phyloP scores from a whole-genome alignment of 2,888 invertebrate genomes.

The Conops quadrifasciatus region DNA sequence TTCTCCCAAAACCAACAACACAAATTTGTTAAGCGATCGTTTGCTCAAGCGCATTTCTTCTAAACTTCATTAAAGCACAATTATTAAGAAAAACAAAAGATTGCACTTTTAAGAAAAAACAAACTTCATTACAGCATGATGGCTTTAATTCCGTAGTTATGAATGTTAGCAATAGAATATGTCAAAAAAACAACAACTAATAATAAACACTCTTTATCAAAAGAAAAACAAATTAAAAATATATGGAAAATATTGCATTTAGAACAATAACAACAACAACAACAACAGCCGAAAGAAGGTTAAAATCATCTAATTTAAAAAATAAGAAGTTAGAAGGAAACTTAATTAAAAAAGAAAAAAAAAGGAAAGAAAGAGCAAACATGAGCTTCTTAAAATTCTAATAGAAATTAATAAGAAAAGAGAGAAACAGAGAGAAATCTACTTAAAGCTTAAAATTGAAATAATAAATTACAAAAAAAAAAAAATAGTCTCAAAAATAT shows the following conservation, averaged over 20 bases:
- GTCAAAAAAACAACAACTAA: not conserved
- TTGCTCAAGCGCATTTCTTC: not conserved
- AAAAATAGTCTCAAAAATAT: not conserved
- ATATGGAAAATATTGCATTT: constrained; percentile 24
- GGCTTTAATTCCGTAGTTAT: constrained; percentile 1
- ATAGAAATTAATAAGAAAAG: constrained; percentile 11
- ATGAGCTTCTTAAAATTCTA: constrained; percentile 21
- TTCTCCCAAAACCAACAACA: no score
- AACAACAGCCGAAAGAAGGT: constrained; percentile 1
- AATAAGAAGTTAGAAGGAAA: not conserved
- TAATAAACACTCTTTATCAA: not conserved
- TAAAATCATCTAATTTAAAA: not conserved
- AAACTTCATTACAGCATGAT: not conserved
- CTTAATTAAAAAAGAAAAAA: not conserved
- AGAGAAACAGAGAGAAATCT: not conserved
- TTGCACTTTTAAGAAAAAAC: constrained; percentile 3
- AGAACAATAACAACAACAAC: constrained; percentile 16
- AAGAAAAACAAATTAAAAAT: constrained; percentile 9
- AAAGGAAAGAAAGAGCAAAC: not conserved
- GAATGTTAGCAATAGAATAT: constrained; percentile 1
- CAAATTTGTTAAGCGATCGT: not conserved
- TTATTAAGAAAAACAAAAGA: constrained; percentile 12
- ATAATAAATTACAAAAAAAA: not conserved
- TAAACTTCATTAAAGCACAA: not conserved
- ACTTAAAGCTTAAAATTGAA: constrained; percentile 1